Conservation (phyloP, 2,888 invertebrate genomes). For the Phortica okadai region DNA sequence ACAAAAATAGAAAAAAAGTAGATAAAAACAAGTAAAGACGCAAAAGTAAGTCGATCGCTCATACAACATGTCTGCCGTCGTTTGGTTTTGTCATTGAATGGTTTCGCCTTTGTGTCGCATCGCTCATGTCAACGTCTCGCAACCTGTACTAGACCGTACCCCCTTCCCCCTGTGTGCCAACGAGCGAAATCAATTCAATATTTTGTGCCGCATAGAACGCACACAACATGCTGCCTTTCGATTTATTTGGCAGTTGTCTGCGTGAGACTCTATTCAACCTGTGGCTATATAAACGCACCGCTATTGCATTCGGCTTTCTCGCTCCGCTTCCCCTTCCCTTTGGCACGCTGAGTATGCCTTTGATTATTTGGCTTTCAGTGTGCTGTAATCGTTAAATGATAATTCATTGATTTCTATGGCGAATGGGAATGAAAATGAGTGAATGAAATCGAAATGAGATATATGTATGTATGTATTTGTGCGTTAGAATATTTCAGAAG, state of each 20-base stretch:
- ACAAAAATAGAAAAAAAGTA: background rate
- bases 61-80: conserved; percentile 3
- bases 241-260: conserved; percentile 22
- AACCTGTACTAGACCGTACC: no score
- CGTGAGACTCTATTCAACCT: background rate
- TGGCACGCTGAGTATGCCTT: background rate
- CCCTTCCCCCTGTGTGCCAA: background rate
- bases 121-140: no score
- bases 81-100: background rate
- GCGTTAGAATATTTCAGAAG: background rate
- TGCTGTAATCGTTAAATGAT: conserved; percentile 43
- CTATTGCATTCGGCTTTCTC: background rate
- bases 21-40: background rate
- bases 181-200: conserved; percentile 13
- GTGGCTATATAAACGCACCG: background rate
- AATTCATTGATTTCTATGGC: conserved; percentile 42
- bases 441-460: background rate
- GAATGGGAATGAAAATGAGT: conserved; percentile 42
- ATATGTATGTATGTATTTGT: background rate
- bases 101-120: background rate
- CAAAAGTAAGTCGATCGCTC: background rate
- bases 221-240: background rate
- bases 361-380: conserved; percentile 29
- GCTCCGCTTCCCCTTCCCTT: background rate
- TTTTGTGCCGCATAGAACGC: background rate